phyloP scores from a whole-genome alignment of 1,140 invertebrate species.

The Zaprionus tsacasi region DNA sequence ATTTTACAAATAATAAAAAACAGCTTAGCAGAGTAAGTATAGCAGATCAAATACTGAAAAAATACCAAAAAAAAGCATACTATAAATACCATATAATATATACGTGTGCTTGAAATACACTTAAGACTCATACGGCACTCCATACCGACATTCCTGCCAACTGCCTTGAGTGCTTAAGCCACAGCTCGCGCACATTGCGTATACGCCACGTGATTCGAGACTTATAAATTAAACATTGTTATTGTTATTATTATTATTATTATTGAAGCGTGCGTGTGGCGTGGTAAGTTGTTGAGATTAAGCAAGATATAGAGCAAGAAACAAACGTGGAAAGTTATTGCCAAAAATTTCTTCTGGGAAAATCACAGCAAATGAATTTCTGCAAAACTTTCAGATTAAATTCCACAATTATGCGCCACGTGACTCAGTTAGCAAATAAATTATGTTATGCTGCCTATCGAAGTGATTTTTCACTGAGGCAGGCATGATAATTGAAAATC shows the following conservation, averaged over 20 bases:
- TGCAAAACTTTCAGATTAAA: neutral
- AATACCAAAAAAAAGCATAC: no score
- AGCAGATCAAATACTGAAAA: no score
- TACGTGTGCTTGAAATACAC: no score
- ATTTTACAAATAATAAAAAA: no score
- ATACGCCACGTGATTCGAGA: slow-evolving; percentile 34
- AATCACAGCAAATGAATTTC: neutral
- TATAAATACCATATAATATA: no score
- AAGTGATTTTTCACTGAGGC: neutral
- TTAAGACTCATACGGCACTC: no score
- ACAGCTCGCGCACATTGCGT: slow-evolving; percentile 21
- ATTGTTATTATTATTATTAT: slow-evolving; percentile 59
- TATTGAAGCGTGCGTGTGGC: slow-evolving; percentile 40
- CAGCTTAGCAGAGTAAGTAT: no score
- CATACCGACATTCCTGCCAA: slow-evolving; percentile 7
- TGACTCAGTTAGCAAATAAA: neutral
- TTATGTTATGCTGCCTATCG: neutral
- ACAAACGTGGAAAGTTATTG: no score
- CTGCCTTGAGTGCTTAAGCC: neutral
- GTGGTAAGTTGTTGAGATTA: slow-evolving; percentile 9
- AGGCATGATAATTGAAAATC: neutral
- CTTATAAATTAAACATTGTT: slow-evolving; percentile 50
- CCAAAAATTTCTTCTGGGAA: no score
- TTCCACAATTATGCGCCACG: neutral
- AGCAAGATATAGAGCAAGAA: no score